Base-by-base conservation (phyloP, 2,113 vertebrate species). In the Phocoena phocoena region DNA sequence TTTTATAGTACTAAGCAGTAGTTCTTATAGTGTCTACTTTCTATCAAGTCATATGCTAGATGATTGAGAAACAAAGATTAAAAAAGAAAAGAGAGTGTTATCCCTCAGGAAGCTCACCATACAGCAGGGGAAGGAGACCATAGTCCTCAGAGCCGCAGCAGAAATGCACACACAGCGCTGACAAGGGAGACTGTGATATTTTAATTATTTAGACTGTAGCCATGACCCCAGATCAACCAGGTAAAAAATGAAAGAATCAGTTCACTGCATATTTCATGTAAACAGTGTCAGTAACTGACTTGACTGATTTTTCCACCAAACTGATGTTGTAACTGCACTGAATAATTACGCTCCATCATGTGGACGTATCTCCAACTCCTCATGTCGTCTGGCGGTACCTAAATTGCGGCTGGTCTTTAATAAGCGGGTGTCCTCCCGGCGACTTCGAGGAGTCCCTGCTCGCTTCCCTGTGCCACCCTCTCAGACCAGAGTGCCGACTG, bases 381-480 rank as follows among this genome's bases (percentile, higher is more conserved):
- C n/a, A 71, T 55, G 44, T 77, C 47, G n/a, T 5, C 28, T 88
- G 53, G 44, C 21, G 74, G 47, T 80, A 9, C 91, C 94, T 85
- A 83, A 79, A 96, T 95, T 88, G 93, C 95, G 85, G 47, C 83
- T 96, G 71, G 93, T n/a, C 15, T 1, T 68, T 67, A 50, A 41
- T 97, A 8, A 90, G 82, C 92, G 90, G 63, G 60, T 1, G 0
- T 62, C 88, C 7, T 79, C 71, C 86, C 3, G 5, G 67, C 81
- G 95, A 95, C 91, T 6, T 10, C 68, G 15, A 88, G 67, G 74
- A 70, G 86, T 92, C 93, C 87, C 47, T 68, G 70, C 58, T 38
- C 12, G 11, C 6, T 20, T 14, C n/a, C 33, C 28, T 73, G 50
- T 15, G 84, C 44, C 97, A 44, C 74, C 96, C 98, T 96, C 91